Evolutionary conservation across 2,797 vertebrate species (phyloP), one percentile per base, ranked within the genome.

Genomic region (Lithobates pipiens): DNA sequence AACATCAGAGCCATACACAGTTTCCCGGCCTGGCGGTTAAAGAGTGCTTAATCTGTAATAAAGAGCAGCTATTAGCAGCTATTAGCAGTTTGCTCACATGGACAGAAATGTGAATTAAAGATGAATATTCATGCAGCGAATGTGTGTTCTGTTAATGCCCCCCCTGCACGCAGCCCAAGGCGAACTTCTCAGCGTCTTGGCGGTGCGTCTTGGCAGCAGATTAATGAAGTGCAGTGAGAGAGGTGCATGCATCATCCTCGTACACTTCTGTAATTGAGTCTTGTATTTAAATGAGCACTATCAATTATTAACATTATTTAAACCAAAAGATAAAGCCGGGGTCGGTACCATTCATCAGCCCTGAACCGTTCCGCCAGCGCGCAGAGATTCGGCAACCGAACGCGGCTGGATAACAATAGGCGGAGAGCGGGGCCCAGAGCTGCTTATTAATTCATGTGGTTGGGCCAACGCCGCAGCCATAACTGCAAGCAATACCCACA

Each of bases 221-320:
- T 68, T 44, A 86, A 81, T 86, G 65, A 25, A 73, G 74, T 77
- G 85, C 9, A 5, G 11, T 27, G 46, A 1, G 72, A 23, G 2
- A 16, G 54, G 63, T 70, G 13, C 78, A 86, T 79, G 75, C 68
- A 83, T 78, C 85, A 86, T 65, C 76, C 85, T 46, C 21, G 54
- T 83, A 73, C 74, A 36, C 74, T 71, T 72, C 79, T 86, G 73
- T 86, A 86, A 86, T 76, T 65, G 79, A 82, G 85, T 77, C 74
- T 83, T 83, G 85, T 86, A 86, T 86, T 67, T 83, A 86, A 86
- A 86, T 83, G 85, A 86, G 75, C 34, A 8, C 74, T 57, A 86
- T 86, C 68, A 86, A 86, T 86, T 86, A 86, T 86, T 86, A 82
- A 86, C 63, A 78, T 74, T 86, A 86, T 86, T 78, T 86, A 86